Base-by-base conservation (phyloP, 2,113 vertebrate species). In the Calcarius ornatus region DNA sequence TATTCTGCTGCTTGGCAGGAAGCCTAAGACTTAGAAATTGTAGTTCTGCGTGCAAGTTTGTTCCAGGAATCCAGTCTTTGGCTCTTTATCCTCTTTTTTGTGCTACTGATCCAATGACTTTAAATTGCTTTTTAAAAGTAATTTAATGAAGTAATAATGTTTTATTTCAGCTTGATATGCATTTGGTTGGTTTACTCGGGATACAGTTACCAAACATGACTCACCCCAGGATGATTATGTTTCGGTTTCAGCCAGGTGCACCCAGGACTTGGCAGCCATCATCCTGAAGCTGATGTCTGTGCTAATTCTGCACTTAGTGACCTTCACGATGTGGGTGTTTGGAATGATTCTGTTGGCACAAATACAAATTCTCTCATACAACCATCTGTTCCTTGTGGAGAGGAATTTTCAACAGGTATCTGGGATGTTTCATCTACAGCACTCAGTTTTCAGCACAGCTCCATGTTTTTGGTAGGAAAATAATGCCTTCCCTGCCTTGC, bases 381-480 rank as follows among this genome's bases (percentile, higher is more conserved):
- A 75, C 95, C 93, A 96, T 97, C 96, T 97, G 95, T 42, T 96
- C 61, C 35, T 94, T 53, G 70, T 37, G 43, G 50, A 93, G 77
- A 79, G n/a, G 61, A 87, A 68, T 94, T 96, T 96, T 97, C 95
- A 95, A 95, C 92, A 96, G 94, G 94, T 95, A 93, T 43, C 88
- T 76, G 71, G 54, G 59, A 80, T 80, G 65, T 90, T 96, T 95
- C 77, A 81, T 82, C 38, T 81, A 35, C 63, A 86, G 28, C n/a
- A 48, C 35, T 72, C 37, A 43, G 13, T 91, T 93, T 95, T 95
- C 77, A 88, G 31, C 70, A 87, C 88, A 81, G 78, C 35, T 94
- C 48, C 1, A 0, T 85, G 63, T 78, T 82, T 75, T n/a, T 56
- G 42, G 38, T 54, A 33, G 14, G 23, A 57, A 91, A 92, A 89